Evolutionary conservation across 2,797 vertebrate species (phyloP).

Genomic region (Acomys russatus): DNA sequence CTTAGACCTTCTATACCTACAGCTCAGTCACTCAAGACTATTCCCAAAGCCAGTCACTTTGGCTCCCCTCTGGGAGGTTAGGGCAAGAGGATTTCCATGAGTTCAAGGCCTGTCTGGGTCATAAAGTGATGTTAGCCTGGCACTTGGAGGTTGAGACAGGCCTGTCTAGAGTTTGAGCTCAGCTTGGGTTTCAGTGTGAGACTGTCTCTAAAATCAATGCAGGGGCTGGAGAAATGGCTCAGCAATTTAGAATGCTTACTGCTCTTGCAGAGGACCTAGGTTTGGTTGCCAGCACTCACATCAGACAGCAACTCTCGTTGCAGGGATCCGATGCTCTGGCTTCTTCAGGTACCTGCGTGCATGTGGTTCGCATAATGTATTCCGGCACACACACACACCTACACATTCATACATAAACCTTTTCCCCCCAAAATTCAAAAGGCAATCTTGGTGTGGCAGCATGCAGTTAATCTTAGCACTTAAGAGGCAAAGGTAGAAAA

Average conservation of each 20-base stretch:
- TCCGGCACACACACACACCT: neutral
- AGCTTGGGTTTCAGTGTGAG: neutral
- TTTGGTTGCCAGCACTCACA: neutral
- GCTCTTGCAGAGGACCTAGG: neutral
- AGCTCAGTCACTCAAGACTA: constrained; percentile 22
- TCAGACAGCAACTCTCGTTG: neutral
- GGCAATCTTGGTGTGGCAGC: neutral
- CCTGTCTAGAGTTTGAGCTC: no score
- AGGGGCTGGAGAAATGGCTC: neutral
- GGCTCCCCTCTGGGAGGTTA: neutral
- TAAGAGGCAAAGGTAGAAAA: no score
- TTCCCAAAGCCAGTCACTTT: neutral
- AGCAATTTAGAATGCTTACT: neutral
- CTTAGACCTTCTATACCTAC: neutral
- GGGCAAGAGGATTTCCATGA: neutral
- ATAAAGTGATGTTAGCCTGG: neutral
- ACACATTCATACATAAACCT: neutral
- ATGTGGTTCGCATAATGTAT: neutral
- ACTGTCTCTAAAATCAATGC: neutral
- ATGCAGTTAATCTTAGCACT: neutral
- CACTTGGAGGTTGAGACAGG: neutral
- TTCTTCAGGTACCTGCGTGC: neutral
- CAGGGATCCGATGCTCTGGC: neutral
- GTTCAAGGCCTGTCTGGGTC: neutral
- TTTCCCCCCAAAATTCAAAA: neutral